Evolutionary conservation across 2,113 vertebrate genomes (phyloP).

Genomic region (Pygoscelis antarcticus): DNA sequence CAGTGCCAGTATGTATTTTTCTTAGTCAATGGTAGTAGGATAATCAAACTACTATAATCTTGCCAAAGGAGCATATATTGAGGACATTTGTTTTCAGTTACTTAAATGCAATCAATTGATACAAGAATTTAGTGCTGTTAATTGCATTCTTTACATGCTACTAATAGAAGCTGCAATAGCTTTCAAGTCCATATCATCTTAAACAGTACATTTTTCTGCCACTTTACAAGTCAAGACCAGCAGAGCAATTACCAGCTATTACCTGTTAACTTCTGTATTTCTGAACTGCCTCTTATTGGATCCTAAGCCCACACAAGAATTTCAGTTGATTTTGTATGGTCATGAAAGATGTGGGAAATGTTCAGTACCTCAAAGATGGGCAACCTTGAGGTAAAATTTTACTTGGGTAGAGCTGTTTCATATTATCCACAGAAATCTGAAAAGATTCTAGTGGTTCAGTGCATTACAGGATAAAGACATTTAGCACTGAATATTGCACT

Average conservation of each 20-base stretch:
- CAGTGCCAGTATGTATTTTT: not conserved
- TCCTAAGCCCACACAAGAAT: constrained; percentile 10
- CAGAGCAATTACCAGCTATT: not conserved
- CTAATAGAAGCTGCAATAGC: not conserved
- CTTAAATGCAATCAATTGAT: not conserved
- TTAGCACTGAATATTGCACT: not conserved
- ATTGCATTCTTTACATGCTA: constrained; percentile 17
- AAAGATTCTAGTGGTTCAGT: not conserved
- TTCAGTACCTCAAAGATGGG: not conserved
- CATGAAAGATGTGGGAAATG: not conserved
- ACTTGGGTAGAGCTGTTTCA: not conserved
- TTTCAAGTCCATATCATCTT: constrained; percentile 20
- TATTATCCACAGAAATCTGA: not conserved
- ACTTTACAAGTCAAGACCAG: constrained; percentile 27
- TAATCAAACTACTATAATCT: not conserved
- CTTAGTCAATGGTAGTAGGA: constrained; percentile 27
- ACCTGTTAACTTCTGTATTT: not conserved
- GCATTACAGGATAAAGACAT: not conserved
- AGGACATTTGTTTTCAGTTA: constrained; percentile 42
- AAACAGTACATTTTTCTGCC: not conserved
- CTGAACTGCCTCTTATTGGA: not conserved
- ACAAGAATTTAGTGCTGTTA: not conserved
- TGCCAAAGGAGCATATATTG: not conserved
- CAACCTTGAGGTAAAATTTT: not conserved
- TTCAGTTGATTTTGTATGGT: not conserved